phyloP scores from a whole-genome alignment of 2,113 vertebrate genomes.

The Odocoileus hemionus region DNA sequence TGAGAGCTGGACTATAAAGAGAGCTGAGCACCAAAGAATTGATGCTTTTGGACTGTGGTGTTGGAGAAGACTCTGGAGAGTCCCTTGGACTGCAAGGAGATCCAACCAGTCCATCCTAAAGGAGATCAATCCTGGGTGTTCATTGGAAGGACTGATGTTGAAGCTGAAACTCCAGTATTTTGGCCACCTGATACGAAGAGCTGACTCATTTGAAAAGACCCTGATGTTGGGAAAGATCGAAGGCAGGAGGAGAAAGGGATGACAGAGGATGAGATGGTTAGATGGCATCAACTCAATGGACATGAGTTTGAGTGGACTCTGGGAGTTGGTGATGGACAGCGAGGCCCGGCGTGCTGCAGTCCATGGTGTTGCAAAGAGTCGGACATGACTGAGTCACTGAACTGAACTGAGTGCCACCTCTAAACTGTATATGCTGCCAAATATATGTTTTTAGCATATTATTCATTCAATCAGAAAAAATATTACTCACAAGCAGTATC shows the following conservation, averaged over 20 bases:
- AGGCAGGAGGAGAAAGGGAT: neutral
- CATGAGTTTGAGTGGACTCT: neutral
- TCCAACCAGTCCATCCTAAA: neutral
- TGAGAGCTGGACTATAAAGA: no score
- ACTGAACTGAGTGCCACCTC: neutral
- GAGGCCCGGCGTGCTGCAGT: accelerated
- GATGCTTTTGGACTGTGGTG: neutral
- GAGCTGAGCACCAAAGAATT: accelerated
- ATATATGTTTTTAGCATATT: neutral
- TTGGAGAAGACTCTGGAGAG: neutral
- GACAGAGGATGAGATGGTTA: neutral
- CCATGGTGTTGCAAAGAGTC: neutral
- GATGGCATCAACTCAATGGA: neutral
- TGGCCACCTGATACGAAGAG: neutral
- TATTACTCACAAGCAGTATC: neutral
- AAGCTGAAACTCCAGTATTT: neutral
- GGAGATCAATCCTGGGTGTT: neutral
- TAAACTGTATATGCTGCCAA: neutral
- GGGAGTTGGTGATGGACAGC: neutral
- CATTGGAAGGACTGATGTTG: neutral
- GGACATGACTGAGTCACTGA: accelerated
- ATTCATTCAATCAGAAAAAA: neutral
- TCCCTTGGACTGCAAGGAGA: neutral
- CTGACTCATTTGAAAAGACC: neutral
- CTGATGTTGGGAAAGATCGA: neutral